These are phyloP conservation scores for Anthrax anthrax DNA, from an alignment of 2,888 invertebrate species.

Conservation along the genomic window DNA sequence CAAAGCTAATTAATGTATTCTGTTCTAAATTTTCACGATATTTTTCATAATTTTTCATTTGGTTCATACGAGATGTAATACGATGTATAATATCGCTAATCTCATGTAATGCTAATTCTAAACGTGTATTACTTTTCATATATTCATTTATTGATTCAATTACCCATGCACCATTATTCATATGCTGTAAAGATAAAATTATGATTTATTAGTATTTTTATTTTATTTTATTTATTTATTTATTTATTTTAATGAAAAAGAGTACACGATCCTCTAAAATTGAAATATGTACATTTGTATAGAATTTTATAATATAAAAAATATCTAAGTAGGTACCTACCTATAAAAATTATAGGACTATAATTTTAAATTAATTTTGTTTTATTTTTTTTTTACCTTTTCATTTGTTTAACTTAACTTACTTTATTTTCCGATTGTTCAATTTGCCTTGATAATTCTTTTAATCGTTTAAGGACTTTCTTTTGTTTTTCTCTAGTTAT, in stretches of 20 bases:
- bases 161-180: constrained; percentile 26
- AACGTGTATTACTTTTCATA: constrained; percentile 31
- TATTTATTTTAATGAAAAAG: too few species aligned
- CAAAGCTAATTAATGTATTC: constrained; percentile 55
- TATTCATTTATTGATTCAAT: constrained; percentile 26
- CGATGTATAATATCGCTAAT: constrained; percentile 44
- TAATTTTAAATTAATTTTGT: too few species aligned
- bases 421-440: constrained; percentile 14
- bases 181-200: constrained; percentile 17
- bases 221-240: too few species aligned
- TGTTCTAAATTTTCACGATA: constrained; percentile 42
- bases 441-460: constrained; percentile 30
- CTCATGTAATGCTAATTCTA: constrained; percentile 47
- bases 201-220: neutral
- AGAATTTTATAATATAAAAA: too few species aligned
- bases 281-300: too few species aligned
- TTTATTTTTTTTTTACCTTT: too few species aligned
- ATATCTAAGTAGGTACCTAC: too few species aligned
- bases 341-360: too few species aligned
- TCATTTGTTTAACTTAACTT: neutral
- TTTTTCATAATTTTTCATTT: constrained; percentile 44
- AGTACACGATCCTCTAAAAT: too few species aligned
- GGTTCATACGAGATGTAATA: constrained; percentile 42
- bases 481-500: constrained; percentile 45
- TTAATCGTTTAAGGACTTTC: constrained; percentile 41